Percentiles rank a stretch among this genome's conserved stretches.
Evolutionary conservation across 2,797 vertebrate species (phyloP).

Genomic region (Sylvia borin): DNA sequence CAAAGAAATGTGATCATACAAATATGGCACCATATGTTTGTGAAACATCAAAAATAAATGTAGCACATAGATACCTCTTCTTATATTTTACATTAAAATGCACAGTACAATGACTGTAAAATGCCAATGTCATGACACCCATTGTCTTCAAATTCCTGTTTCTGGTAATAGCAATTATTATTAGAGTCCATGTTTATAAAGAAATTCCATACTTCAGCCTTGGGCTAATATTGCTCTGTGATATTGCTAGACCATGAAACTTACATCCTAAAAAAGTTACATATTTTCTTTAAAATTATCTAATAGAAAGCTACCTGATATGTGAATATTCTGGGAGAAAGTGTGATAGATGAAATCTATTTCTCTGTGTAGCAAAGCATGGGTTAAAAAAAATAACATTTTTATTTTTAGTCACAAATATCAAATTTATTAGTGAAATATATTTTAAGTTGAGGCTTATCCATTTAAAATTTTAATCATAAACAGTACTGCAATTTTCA

Average conservation of each 20-base stretch:
- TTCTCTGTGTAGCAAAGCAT: neutral
- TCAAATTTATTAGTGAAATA: neutral
- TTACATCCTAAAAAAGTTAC: neutral
- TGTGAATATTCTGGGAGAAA: neutral
- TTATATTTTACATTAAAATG: conserved; percentile 62
- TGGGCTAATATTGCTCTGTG: conserved; percentile 59
- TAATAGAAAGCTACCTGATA: conserved; percentile 13
- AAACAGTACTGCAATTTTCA: conserved; percentile 28
- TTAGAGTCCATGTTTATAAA: conserved; percentile 14
- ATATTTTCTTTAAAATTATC: conserved; percentile 4
- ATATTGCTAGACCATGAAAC: conserved; percentile 59
- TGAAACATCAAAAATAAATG: conserved; percentile 65
- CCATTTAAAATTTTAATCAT: neutral
- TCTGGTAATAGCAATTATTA: neutral
- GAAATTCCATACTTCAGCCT: conserved; percentile 25
- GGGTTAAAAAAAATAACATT: conserved; percentile 19
- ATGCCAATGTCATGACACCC: conserved; percentile 10
- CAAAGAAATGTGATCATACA: conserved; percentile 66
- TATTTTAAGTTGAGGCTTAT: neutral
- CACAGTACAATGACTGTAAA: conserved; percentile 63
- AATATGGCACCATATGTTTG: conserved; percentile 63
- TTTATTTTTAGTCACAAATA: conserved; percentile 5
- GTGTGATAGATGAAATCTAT: neutral
- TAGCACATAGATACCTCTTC: conserved; percentile 65
- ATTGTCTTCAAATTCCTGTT: neutral